Evolutionary conservation across 2,113 vertebrate genomes (phyloP).

Genomic region (Caloenas nicobarica): DNA sequence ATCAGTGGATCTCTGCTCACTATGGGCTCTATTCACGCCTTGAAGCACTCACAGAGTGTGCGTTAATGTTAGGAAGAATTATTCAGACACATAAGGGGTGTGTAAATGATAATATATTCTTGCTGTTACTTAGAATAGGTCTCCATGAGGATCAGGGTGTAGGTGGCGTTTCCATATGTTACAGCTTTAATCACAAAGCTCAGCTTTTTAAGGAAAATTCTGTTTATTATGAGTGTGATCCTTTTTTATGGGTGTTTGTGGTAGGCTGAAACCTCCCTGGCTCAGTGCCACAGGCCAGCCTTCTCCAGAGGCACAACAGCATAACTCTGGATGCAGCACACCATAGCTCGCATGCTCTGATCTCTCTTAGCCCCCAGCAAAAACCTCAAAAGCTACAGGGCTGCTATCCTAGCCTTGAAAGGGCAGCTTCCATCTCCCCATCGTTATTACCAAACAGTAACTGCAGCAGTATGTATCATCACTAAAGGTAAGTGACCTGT

Average conservation of each 20-base stretch:
- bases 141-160: background rate
- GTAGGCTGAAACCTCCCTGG: background rate
- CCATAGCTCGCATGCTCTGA: background rate
- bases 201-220: constrained; percentile 3
- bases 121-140: background rate
- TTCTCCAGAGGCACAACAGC: background rate
- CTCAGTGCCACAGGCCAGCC: background rate
- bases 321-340: background rate
- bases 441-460: background rate
- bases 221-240: background rate
- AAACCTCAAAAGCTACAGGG: background rate
- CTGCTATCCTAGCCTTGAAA: background rate
- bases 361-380: background rate
- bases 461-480: background rate
- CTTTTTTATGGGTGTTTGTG: background rate
- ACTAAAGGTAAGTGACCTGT: background rate
- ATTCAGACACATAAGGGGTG: background rate
- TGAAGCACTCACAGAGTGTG: background rate
- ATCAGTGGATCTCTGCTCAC: background rate
- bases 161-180: background rate
- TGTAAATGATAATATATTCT: background rate
- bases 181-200: background rate
- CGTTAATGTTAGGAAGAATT: background rate
- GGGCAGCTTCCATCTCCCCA: background rate
- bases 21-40: background rate